Conservation (phyloP, 2,888 invertebrate genomes). For the Epirrhoe alternata region DNA sequence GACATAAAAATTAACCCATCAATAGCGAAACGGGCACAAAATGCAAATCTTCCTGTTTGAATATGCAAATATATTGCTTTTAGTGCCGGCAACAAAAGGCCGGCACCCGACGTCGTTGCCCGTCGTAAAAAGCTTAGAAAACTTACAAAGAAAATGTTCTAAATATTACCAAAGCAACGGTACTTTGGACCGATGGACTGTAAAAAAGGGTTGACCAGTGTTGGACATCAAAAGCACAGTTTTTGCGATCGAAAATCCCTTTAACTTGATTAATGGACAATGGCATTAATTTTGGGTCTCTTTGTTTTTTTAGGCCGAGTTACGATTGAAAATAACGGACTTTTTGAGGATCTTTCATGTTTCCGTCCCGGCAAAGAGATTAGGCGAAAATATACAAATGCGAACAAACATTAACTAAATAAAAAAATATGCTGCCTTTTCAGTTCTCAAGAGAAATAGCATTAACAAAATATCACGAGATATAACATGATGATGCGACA, state of each 20-base stretch:
- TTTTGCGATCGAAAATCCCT: constrained; percentile 73
- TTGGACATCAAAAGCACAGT: constrained; percentile 58
- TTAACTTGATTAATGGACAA: constrained; percentile 80
- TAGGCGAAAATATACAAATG: constrained; percentile 36
- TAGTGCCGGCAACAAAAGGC: constrained; percentile 61
- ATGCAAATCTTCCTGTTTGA: constrained; percentile 74
- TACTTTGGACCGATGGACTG: constrained; percentile 49
- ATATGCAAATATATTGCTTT: constrained; percentile 78
- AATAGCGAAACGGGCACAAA: constrained; percentile 64
- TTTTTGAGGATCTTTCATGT: constrained; percentile 48
- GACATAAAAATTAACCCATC: constrained; percentile 65
- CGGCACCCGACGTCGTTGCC: constrained; percentile 60
- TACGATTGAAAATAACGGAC: constrained; percentile 51
- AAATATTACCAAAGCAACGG: constrained; percentile 72
- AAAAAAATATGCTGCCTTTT: constrained; percentile 3
- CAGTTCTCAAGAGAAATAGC: not conserved
- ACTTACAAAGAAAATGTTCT: constrained; percentile 69
- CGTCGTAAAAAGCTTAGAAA: constrained; percentile 75
- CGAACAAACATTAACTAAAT: constrained; percentile 19
- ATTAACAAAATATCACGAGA: not conserved
- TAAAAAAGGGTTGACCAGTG: constrained; percentile 73
- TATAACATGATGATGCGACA: too few species aligned
- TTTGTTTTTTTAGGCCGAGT: constrained; percentile 62
- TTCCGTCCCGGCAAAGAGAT: constrained; percentile 42
- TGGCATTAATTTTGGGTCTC: constrained; percentile 65